These are phyloP conservation scores for Taenaris catops DNA, from an alignment of 2,888 invertebrate genomes.

Conservation along the genomic window DNA sequence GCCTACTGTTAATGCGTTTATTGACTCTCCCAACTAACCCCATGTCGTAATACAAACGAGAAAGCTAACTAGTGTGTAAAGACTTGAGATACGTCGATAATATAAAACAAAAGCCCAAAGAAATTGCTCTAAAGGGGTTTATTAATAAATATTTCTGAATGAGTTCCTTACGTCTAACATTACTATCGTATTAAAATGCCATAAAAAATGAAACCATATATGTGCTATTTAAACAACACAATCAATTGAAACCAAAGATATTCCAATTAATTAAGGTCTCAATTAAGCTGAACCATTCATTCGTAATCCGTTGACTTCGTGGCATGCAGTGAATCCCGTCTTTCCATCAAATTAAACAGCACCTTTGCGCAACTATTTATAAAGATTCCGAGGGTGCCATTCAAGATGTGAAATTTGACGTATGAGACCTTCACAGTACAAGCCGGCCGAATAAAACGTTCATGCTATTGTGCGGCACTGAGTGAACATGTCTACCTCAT, in stretches of 20 bases:
- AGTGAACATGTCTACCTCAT: conserved; percentile 58
- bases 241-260: conserved; percentile 10
- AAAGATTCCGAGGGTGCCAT: conserved; percentile 69
- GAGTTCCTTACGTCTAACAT: too few species aligned
- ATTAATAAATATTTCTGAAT: too few species aligned
- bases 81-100: too few species aligned
- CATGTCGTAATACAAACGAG: too few species aligned
- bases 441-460: conserved; percentile 42
- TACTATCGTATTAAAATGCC: too few species aligned
- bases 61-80: too few species aligned
- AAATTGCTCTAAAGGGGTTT: too few species aligned
- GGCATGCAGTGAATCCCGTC: conserved; percentile 57
- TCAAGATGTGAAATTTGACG: conserved; percentile 78
- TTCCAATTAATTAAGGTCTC: conserved; percentile 38
- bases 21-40: too few species aligned
- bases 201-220: too few species aligned
- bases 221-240: too few species aligned
- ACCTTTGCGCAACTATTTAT: conserved; percentile 72
- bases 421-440: conserved; percentile 52
- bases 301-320: conserved; percentile 57
- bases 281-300: conserved; percentile 58
- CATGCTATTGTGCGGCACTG: conserved; percentile 46
- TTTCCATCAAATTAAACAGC: conserved; percentile 76
- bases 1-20: too few species aligned
- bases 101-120: too few species aligned